phyloP scores from a whole-genome alignment of 2,888 invertebrate genomes.

The Harpagoxenus sublaevis region DNA sequence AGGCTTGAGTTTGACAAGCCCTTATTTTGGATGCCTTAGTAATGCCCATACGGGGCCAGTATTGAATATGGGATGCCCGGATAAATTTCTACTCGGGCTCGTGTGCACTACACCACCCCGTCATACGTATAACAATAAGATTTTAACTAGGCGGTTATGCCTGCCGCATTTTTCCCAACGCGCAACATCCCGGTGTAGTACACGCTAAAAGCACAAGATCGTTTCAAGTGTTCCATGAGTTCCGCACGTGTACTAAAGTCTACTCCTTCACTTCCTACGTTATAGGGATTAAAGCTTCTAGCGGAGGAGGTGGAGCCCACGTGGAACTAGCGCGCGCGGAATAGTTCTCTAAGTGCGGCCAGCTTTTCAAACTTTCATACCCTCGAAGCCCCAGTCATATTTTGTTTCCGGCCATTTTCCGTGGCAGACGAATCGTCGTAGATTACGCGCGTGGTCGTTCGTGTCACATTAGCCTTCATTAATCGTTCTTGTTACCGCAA shows the following conservation, averaged over 20 bases:
- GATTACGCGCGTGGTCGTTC: not conserved
- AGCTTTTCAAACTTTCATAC: slow-evolving; percentile 54
- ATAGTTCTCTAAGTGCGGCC: slow-evolving; percentile 52
- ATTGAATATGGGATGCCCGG: too few species aligned
- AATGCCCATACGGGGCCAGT: too few species aligned
- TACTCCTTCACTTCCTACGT: slow-evolving; percentile 23
- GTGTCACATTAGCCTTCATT: slow-evolving; percentile 25
- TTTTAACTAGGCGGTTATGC: slow-evolving; percentile 45
- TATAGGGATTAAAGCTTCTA: slow-evolving; percentile 50
- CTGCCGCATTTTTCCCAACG: slow-evolving; percentile 40
- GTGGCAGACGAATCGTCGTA: slow-evolving; percentile 1
- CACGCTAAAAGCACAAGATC: slow-evolving; percentile 54
- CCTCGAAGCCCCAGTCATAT: slow-evolving; percentile 31
- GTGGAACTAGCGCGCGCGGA: slow-evolving; percentile 40
- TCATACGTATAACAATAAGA: slow-evolving; percentile 42
- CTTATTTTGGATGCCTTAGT: too few species aligned
- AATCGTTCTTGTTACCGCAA: slow-evolving; percentile 16
- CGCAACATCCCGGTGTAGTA: slow-evolving; percentile 23
- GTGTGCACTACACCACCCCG: not conserved
- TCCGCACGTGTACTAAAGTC: slow-evolving; percentile 45
- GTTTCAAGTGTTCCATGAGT: slow-evolving; percentile 48
- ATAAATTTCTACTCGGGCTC: too few species aligned
- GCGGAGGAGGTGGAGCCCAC: slow-evolving; percentile 35
- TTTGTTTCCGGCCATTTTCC: slow-evolving; percentile 30
- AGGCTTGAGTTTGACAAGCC: too few species aligned